Evolutionary conservation across 2,888 invertebrate genomes (phyloP), one percentile per base, ranked within the genome.

Genomic region (Euphydryas editha): DNA sequence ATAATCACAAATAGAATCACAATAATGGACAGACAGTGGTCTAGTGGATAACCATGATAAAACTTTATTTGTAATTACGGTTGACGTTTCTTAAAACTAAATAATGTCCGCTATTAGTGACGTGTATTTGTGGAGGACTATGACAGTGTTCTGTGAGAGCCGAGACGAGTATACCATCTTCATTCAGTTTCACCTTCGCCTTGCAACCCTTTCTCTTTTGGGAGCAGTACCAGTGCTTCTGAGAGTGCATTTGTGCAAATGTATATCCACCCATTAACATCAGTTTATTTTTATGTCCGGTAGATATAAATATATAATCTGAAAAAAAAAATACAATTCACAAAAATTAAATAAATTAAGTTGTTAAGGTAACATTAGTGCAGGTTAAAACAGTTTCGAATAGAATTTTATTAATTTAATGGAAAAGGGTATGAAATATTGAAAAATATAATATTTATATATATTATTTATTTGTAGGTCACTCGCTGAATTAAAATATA

Each of bases 101-200:
- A 18, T 63, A 58, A 11, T 51, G 37, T 37, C 57, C 51, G 30
- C 13, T 24, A 49, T 46, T 10, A 61, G 37, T 64, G n/a, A 44
- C 18, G 46, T 42, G 49, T 30, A 63, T 49, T n/a, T 51, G 49
- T 18, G 71, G 39, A 1, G 78, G 80, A 0, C 72, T 66, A n/a
- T 81, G 81, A 47, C 73, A 75, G 37, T 81, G 81, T 4, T 73
- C 62, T 0, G 62, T 68, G 0, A 36, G 11, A 0, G 68, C 69
- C 24, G 5, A 15, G 17, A 69, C 44, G 0, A 84, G 72, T 11
- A 70, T 73, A 0, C 73, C 75, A 2, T 51, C 6, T 1, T 47
- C 51, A 7, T 76, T 71, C 15, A 81, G 59, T 36, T 76, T 79
- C 6, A 83, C 62, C 13, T 73, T 69, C 0, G 79, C 81, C 30